Evolutionary conservation across 2,888 invertebrate species (phyloP), one percentile per base, ranked within the genome.

Genomic region (Salpingus planirostris): DNA sequence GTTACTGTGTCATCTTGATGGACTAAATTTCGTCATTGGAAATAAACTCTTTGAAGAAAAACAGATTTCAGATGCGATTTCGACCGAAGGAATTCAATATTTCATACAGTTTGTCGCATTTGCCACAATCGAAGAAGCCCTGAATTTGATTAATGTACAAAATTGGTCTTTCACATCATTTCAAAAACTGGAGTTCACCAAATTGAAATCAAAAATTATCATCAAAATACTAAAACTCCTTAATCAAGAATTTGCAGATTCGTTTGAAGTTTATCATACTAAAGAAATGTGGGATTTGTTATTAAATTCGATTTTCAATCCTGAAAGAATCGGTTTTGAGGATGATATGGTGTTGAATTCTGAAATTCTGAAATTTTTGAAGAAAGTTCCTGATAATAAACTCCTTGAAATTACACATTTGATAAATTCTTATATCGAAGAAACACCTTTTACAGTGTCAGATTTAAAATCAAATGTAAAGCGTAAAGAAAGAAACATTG

Each of bases 1-100:
- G 7, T 51, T 73, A 2, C 40, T 65, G 2, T 57, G 63, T 18
- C 57, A 61, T 15, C 48, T 73, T 2, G 69, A 73, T 38, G 59
- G 55, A 1, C 53, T 49, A 15, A 46, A 43, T 30, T n/a, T n/a
- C n/a, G n/a, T n/a, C n/a, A n/a, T n/a, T n/a, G n/a, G n/a, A n/a
- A n/a, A n/a, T n/a, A n/a, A n/a, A n/a, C n/a, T n/a, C n/a, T n/a
- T n/a, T n/a, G n/a, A n/a, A n/a, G n/a, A n/a, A n/a, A n/a, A n/a
- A n/a, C n/a, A n/a, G n/a, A n/a, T n/a, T n/a, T n/a, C n/a, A n/a
- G n/a, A n/a, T n/a, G n/a, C n/a, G n/a, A n/a, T n/a, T n/a, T n/a
- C n/a, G n/a, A n/a, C n/a, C n/a, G 31, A 8, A 11, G 47, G 50
- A 10, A 35, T 54, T n/a, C 28, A 41, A 15, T 46, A 48, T 31